Conservation (phyloP, 2,888 invertebrate species). For the Lepidochrysops patricia region DNA sequence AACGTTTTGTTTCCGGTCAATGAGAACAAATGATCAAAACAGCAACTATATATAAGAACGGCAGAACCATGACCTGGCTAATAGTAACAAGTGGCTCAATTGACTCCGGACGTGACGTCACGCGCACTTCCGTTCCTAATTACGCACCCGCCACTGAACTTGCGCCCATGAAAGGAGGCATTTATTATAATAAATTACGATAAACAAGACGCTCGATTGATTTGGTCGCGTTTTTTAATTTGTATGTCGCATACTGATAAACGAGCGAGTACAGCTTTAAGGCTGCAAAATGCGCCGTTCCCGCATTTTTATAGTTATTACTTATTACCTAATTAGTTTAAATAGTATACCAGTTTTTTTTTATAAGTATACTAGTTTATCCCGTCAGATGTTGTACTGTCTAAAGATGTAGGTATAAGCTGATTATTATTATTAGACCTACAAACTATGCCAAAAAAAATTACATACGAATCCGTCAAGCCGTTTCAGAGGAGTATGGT, state of each 20-base stretch:
- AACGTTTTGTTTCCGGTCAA: neutral
- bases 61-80: slow-evolving; percentile 53
- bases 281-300: too few species aligned
- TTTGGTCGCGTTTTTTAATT: neutral
- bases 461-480: too few species aligned
- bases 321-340: too few species aligned
- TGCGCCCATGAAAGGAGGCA: slow-evolving; percentile 8
- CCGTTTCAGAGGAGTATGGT: too few species aligned
- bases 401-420: too few species aligned
- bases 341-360: too few species aligned
- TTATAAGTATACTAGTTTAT: too few species aligned
- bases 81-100: slow-evolving; percentile 36
- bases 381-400: too few species aligned
- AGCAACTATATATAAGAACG: slow-evolving; percentile 17
- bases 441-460: too few species aligned
- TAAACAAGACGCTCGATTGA: slow-evolving; percentile 1
- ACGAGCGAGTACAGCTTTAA: too few species aligned
- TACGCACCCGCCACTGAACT: slow-evolving; percentile 37
- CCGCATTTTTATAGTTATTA: too few species aligned
- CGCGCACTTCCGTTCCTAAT: slow-evolving; percentile 54
- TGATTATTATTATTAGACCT: too few species aligned
- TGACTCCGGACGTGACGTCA: slow-evolving; percentile 61
- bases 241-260: neutral
- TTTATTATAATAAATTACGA: slow-evolving; percentile 8
- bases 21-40: neutral